Percentiles rank a stretch among this genome's conserved stretches.
phyloP scores from a whole-genome alignment of 2,888 invertebrate genomes.

The Tridacna gigas region DNA sequence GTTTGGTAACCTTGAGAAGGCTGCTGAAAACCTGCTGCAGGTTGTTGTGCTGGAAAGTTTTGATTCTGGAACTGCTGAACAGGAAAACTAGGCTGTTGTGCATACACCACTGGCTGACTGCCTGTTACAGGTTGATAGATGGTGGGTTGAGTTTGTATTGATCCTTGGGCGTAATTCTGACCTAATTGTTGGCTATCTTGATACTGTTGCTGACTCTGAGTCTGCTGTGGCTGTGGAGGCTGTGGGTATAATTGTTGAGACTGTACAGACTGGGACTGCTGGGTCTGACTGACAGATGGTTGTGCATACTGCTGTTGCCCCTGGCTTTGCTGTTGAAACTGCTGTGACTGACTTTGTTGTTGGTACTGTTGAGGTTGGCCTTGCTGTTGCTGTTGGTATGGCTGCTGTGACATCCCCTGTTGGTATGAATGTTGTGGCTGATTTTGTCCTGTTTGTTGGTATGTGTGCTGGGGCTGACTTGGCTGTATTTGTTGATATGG shows the following conservation, averaged over 20 bases:
- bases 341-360: conserved; percentile 47
- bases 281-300: conserved; percentile 26
- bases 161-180: conserved; percentile 26
- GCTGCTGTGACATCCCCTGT: background rate
- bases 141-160: background rate
- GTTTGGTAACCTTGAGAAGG: conserved; percentile 9
- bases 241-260: background rate
- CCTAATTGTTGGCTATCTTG: conserved; percentile 10
- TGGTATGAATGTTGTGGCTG: conserved; percentile 10
- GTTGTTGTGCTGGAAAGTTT: conserved; percentile 9
- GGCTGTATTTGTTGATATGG: conserved; percentile 17
- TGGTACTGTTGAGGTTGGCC: conserved; percentile 26
- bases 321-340: conserved; percentile 26
- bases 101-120: conserved; percentile 12
- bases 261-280: conserved; percentile 18
- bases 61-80: conserved; percentile 21
- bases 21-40: conserved; percentile 17
- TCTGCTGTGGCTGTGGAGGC: conserved; percentile 1
- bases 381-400: conserved; percentile 54
- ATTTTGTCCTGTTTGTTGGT: conserved; percentile 1
- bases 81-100: conserved; percentile 3
- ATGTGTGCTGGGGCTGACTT: conserved; percentile 16
- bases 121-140: conserved; percentile 12
- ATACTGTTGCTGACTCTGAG: background rate
- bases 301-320: conserved; percentile 19